These are phyloP conservation scores for Rhinatrema bivittatum DNA, from an alignment of 2,797 vertebrate genomes.

Conservation along the genomic window DNA sequence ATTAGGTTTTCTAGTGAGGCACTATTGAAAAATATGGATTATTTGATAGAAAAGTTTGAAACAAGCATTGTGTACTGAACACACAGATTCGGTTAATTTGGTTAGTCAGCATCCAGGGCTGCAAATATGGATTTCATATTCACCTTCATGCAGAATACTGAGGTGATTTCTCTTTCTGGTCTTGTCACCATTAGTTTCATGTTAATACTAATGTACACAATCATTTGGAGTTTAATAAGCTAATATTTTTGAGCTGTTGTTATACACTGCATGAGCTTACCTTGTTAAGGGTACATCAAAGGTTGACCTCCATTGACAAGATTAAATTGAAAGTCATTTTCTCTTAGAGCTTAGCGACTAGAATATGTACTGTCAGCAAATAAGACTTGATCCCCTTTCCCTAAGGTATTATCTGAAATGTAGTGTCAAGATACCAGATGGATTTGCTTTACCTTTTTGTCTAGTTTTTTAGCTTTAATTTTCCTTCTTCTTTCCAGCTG, in stretches of 20 bases:
- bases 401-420: conserved; percentile 28
- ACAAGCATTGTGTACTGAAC: no score
- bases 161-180: background rate
- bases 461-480: conserved; percentile 37
- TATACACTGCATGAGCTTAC: background rate
- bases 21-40: no score
- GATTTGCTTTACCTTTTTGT: conserved; percentile 24
- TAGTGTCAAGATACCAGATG: conserved; percentile 22
- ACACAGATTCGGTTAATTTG: no score
- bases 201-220: conserved; percentile 18
- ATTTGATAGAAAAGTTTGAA: no score
- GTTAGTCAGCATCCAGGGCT: no score
- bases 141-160: background rate
- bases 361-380: conserved; percentile 33
- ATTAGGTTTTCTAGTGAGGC: no score
- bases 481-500: conserved; percentile 27
- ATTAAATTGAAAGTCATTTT: conserved; percentile 38
- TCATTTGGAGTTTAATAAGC: conserved; percentile 20
- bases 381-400: conserved; percentile 27
- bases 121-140: no score
- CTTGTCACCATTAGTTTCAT: conserved; percentile 1
- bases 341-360: conserved; percentile 11
- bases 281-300: conserved; percentile 26
- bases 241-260: conserved; percentile 11
- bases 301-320: conserved; percentile 31